Evolutionary conservation across 2,888 invertebrate genomes (phyloP), one percentile per base, ranked within the genome.

Genomic region (Lamellibrachia satsuma): DNA sequence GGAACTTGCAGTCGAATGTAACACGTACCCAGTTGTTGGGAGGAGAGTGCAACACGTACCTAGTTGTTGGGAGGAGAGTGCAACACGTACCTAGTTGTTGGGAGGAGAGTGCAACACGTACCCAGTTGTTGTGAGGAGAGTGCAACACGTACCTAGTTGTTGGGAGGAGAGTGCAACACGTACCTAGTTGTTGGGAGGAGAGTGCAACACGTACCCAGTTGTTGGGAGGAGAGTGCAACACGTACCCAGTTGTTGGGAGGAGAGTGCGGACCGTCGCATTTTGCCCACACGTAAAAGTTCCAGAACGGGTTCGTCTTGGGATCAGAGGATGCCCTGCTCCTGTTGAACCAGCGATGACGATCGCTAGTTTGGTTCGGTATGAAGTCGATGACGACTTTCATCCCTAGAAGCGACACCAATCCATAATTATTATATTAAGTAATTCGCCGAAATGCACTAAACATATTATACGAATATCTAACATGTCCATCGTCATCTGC

Each of bases 221-320:
- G 91, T 93, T 93, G 9, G 93, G 93, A 7, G 91, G 91, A 11
- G n/a, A 52, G 52, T 27, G 22, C 3, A 75, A 15, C 15, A 75
- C 75, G 75, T 92, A 93, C 93, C 94, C 93, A 94, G 92, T 93
- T 93, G 91, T 93, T 94, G 9, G 93, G 93, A 7, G 91, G 91
- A 11, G n/a, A 52, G 52, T 27, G 22, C 3, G 90, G 90, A 27
- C n/a, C 55, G 4, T 27, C 27, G 60, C 94, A 94, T 52, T 92
- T 92, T 8, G 92, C 92, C 94, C 94, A 94, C 15, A 93, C 92
- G 92, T 94, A 94, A 92, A 92, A 94, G 92, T 94, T 94, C 93
- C 93, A 92, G 91, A 92, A 93, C 39, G 91, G 91, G 90, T 93
- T 93, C n/a, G 11, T 75, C 52, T 15, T 93, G 9, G n/a, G 39